Evolutionary conservation across 2,113 vertebrate species (phyloP).

Genomic region (Axis porcinus): DNA sequence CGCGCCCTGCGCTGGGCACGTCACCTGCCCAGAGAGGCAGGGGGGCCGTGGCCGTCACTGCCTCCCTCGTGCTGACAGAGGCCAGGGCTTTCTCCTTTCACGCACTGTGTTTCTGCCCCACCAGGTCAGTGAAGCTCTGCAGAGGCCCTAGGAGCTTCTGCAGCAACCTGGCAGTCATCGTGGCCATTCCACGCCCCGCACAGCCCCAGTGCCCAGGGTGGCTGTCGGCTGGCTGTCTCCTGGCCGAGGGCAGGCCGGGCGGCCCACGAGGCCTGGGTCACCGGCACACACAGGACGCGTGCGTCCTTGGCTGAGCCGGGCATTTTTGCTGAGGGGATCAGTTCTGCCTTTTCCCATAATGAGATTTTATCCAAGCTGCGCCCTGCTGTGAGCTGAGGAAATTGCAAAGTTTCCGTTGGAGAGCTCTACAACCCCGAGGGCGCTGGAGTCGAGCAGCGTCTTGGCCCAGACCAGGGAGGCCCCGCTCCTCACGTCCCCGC

Average conservation of each 20-base stretch:
- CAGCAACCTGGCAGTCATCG: rapidly evolving
- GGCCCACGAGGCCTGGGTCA: rapidly evolving
- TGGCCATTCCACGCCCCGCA: rapidly evolving
- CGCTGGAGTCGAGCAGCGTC: rapidly evolving
- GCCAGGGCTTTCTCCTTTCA: rapidly evolving
- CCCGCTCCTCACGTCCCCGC: not conserved
- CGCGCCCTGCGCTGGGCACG: rapidly evolving
- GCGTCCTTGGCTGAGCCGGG: rapidly evolving
- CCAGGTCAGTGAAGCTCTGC: not conserved
- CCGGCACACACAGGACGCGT: rapidly evolving
- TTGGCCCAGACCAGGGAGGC: not conserved
- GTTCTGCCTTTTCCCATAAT: not conserved
- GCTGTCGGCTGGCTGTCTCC: rapidly evolving
- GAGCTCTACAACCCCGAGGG: not conserved
- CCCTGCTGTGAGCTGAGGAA: rapidly evolving
- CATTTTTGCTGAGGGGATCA: not conserved
- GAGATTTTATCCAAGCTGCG: rapidly evolving
- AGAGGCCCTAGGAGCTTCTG: not conserved
- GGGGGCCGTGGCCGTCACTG: rapidly evolving
- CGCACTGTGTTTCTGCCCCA: rapidly evolving
- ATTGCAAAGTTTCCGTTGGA: not conserved
- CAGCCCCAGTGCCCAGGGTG: rapidly evolving
- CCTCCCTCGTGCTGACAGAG: rapidly evolving
- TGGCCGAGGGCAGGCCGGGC: rapidly evolving
- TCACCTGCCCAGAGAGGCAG: not conserved